Evolutionary conservation across 2,797 vertebrate genomes (phyloP), one percentile per base, ranked within the genome.

Genomic region (Lerista edwardsae): DNA sequence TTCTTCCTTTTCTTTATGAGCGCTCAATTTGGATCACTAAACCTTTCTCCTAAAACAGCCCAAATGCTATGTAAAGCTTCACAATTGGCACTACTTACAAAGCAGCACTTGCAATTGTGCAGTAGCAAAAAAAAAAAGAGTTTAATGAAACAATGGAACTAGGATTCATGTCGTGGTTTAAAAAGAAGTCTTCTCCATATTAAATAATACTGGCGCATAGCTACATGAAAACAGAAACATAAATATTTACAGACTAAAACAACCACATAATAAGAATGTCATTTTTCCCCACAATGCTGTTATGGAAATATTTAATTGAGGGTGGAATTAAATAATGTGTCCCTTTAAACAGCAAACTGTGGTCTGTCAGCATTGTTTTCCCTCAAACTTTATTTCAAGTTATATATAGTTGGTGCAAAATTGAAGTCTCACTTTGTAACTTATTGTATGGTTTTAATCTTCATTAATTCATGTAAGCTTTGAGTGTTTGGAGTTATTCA

Each of bases 401-500:
- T 88, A 75, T 72, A 83, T 78, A 41, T 0, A 79, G 68, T 88
- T 90, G 4, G 23, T 86, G n/a, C 82, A 79, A 90, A 91, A 86
- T 82, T 44, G 77, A 41, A 83, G 68, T 75, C 9, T 82, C 91
- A 57, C 87, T 93, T 94, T 93, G 71, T 31, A 86, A 74, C 76
- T 87, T 89, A 87, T 84, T 93, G 29, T 71, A n/a, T 83, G 62
- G 29, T 93, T 93, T 91, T 93, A 92, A 89, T 91, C 73, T 91
- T 68, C 79, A 29, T 83, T 92, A 93, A 94, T 90, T 93, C 76
- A 87, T 86, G 27, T 88, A 90, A 93, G 25, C 47, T 92, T 86
- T 90, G 79, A 89, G 55, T 93, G 69, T 86, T 94, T 94, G 91
- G 81, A 84, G 39, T 91, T 94, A 93, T 92, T 95, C 92, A 93